These are phyloP conservation scores for Saxicola maurus DNA, from an alignment of 2,797 vertebrate species.

Conservation along the genomic window DNA sequence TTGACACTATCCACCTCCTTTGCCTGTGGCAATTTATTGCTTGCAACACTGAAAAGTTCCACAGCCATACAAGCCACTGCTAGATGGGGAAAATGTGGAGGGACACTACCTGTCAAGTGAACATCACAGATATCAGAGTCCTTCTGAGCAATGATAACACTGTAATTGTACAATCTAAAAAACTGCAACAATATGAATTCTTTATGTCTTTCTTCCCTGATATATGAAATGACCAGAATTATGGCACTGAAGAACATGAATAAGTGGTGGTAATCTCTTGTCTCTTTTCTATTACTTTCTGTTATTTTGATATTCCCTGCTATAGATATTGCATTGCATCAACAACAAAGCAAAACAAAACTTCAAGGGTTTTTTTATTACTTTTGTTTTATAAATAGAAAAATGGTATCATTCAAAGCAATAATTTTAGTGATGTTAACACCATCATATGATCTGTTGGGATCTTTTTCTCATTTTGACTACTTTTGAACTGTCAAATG, in stretches of 20 bases:
- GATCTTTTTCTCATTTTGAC: not conserved
- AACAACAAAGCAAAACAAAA: not conserved
- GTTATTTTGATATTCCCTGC: not conserved
- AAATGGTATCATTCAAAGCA: not conserved
- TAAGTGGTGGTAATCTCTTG: not conserved
- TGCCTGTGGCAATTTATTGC: not conserved
- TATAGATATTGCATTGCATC: not conserved
- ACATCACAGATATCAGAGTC: not conserved
- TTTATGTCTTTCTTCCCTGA: not conserved
- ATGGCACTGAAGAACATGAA: not conserved
- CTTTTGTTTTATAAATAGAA: not conserved
- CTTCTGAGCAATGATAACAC: not conserved
- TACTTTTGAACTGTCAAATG: not conserved
- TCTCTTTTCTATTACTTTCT: not conserved
- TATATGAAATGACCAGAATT: not conserved
- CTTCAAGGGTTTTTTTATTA: fast-evolving
- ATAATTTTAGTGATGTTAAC: not conserved
- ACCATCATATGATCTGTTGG: not conserved
- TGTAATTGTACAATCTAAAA: not conserved
- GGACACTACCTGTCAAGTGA: not conserved
- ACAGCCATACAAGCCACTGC: not conserved
- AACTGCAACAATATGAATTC: not conserved
- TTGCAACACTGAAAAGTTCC: not conserved
- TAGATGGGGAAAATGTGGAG: not conserved
- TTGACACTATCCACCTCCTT: not conserved